Conservation (phyloP, 2,113 vertebrate genomes). For the Lagopus leucura region DNA sequence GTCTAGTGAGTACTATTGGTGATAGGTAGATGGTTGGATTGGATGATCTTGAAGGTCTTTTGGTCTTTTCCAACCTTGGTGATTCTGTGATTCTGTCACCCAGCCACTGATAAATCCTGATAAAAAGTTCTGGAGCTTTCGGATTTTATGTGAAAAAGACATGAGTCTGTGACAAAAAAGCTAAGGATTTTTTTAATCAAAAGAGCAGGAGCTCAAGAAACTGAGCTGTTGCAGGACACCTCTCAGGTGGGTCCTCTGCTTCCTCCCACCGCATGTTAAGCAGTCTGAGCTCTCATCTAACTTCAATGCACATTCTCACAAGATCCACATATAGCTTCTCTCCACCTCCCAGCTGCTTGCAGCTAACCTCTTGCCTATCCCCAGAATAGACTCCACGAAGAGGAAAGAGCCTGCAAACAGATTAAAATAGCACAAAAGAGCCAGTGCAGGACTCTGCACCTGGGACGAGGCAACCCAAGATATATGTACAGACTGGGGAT, state of each 20-base stretch:
- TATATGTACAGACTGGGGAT: too few species aligned
- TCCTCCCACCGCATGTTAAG: not conserved
- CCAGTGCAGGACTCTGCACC: not conserved
- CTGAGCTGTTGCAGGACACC: not conserved
- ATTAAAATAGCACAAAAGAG: not conserved
- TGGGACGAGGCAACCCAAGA: not conserved
- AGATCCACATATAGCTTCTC: accelerated
- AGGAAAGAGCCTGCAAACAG: not conserved
- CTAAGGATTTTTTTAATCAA: not conserved
- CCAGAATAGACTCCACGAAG: not conserved
- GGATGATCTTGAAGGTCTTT: too few species aligned
- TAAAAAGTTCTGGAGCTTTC: not conserved
- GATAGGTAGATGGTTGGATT: too few species aligned
- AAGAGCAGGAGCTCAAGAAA: not conserved
- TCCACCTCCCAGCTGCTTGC: not conserved
- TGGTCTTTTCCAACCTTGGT: too few species aligned
- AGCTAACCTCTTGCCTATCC: not conserved
- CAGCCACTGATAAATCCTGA: not conserved
- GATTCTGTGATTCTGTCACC: not conserved
- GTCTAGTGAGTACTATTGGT: too few species aligned
- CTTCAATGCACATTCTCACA: not conserved
- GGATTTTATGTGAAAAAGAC: not conserved
- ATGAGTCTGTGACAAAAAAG: not conserved
- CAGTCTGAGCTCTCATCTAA: not conserved
- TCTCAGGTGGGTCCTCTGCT: not conserved